Conservation (phyloP, 2,797 vertebrate genomes). For the Antrozous pallidus region DNA sequence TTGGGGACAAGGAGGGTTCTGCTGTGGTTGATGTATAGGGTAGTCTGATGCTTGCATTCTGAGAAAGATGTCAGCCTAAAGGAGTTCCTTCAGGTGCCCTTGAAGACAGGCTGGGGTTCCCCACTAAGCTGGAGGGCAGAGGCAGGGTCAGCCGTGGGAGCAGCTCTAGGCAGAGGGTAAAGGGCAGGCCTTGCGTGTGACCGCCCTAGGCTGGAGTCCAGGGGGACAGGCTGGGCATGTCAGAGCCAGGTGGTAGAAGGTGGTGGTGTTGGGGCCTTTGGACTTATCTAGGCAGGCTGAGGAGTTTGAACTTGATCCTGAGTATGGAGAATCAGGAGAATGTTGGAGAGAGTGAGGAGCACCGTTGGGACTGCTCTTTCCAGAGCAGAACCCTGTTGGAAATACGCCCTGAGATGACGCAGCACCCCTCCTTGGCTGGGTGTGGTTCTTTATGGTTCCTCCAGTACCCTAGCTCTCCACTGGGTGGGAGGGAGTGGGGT, state of each 20-base stretch:
- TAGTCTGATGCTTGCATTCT: accelerated
- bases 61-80: background rate
- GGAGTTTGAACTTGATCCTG: background rate
- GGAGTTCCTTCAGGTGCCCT: accelerated
- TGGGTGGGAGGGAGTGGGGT: too few species aligned
- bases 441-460: background rate
- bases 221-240: accelerated
- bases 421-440: background rate
- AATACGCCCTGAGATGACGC: background rate
- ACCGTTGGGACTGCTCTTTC: background rate
- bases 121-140: too few species aligned
- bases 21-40: accelerated
- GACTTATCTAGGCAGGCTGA: background rate
- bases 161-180: background rate
- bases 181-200: accelerated
- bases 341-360: too few species aligned
- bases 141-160: too few species aligned
- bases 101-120: background rate
- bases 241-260: background rate
- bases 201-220: background rate
- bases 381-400: background rate
- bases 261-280: accelerated
- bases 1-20: background rate
- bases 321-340: background rate
- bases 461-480: too few species aligned